Evolutionary conservation across 2,113 vertebrate genomes (phyloP).

Genomic region (Trochalopteron elliotii): DNA sequence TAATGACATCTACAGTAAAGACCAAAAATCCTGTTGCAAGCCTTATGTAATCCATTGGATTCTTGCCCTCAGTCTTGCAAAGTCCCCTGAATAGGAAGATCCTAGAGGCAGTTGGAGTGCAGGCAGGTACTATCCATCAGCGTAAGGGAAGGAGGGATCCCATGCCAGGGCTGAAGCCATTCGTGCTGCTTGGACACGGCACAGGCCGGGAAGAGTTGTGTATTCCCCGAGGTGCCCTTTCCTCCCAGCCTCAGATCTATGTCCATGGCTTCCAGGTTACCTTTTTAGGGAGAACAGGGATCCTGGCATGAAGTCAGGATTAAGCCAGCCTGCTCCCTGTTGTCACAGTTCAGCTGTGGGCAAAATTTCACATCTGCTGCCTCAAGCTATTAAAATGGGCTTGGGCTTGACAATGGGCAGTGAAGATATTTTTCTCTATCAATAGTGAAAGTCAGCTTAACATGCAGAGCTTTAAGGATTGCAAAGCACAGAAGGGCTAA

Average conservation of each 20-base stretch:
- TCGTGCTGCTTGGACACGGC: accelerated
- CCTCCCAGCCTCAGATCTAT: background rate
- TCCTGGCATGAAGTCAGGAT: background rate
- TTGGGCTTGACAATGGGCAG: background rate
- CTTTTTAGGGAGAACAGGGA: background rate
- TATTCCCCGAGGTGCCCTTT: background rate
- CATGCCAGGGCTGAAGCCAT: background rate
- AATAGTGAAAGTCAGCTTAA: background rate
- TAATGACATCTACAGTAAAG: background rate
- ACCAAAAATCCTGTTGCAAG: background rate
- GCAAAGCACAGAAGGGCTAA: background rate
- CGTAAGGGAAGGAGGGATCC: background rate
- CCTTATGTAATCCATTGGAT: background rate
- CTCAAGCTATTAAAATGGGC: background rate
- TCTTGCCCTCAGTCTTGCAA: background rate
- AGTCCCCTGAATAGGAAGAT: background rate
- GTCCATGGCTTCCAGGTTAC: background rate
- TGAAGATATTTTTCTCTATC: background rate
- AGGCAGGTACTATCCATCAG: background rate
- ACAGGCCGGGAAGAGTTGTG: background rate
- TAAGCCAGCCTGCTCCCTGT: background rate
- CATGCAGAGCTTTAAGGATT: background rate
- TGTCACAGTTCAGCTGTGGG: background rate
- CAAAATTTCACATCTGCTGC: background rate
- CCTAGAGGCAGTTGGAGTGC: background rate